Conservation (phyloP, 2,888 invertebrate species). For the Hermaeophaga mercurialis region DNA sequence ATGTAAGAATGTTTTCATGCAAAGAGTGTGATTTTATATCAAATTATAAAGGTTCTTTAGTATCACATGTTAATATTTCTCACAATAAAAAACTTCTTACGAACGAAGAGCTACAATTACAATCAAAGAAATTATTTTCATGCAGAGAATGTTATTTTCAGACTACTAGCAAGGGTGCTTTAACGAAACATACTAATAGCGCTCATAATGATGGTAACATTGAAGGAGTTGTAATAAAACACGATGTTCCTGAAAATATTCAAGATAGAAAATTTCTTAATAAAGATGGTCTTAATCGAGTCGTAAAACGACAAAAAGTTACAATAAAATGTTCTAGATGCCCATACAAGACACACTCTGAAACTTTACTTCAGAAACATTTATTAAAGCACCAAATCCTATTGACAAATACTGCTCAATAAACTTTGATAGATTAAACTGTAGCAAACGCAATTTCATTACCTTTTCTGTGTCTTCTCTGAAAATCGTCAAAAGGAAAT, state of each 20-base stretch:
- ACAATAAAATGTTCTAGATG: slow-evolving; percentile 28
- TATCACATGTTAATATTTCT: slow-evolving; percentile 21
- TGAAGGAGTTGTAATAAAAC: too few relatives aligned
- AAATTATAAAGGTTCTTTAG: slow-evolving; percentile 26
- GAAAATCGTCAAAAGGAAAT: slow-evolving; percentile 16
- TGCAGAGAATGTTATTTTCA: not conserved
- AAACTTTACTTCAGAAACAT: slow-evolving; percentile 18
- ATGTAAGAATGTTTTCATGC: slow-evolving; percentile 23
- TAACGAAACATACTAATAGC: not conserved
- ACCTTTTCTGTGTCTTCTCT: slow-evolving; percentile 20
- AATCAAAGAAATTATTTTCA: not conserved
- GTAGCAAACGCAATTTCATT: slow-evolving; percentile 22
- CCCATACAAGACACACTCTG: slow-evolving; percentile 23
- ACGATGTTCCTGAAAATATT: too few relatives aligned
- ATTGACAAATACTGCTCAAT: not conserved
- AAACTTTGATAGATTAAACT: not conserved
- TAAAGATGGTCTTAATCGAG: too few relatives aligned
- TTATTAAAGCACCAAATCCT: slow-evolving; percentile 25
- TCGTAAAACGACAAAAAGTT: slow-evolving; percentile 1
- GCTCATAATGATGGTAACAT: not conserved
- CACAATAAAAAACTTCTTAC: too few relatives aligned
- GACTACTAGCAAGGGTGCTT: not conserved
- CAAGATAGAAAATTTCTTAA: too few relatives aligned
- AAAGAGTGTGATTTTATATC: slow-evolving; percentile 28
- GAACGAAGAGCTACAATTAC: too few relatives aligned